A percentile compares a stretch with the other conserved stretches of the same genome.
Conservation (phyloP, 2,888 invertebrate species). For the Brachyopa scutellaris region DNA sequence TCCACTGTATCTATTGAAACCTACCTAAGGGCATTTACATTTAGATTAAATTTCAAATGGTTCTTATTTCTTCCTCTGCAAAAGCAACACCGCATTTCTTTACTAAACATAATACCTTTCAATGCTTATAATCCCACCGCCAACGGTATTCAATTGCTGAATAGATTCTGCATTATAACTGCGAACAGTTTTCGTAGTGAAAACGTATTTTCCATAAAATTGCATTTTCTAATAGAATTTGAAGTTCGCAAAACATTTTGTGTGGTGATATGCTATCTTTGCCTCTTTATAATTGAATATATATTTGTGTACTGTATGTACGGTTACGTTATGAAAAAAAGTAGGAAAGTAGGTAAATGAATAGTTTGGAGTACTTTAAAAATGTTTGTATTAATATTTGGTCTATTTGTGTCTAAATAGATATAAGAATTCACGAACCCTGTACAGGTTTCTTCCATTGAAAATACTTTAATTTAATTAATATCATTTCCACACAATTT, state of each 20-base stretch:
- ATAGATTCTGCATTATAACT: slow-evolving; percentile 34
- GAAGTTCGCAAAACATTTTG: slow-evolving; percentile 18
- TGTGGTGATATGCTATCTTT: background rate
- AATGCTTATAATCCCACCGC: slow-evolving; percentile 52
- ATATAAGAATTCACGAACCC: no score
- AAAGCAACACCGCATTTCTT: slow-evolving; percentile 29
- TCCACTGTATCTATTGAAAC: no score
- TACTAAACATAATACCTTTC: slow-evolving; percentile 27
- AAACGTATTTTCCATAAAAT: slow-evolving; percentile 53
- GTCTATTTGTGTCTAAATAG: no score
- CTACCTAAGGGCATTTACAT: slow-evolving; percentile 41
- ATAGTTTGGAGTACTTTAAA: no score
- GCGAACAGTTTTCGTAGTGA: slow-evolving; percentile 42
- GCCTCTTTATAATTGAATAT: background rate
- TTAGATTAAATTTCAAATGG: slow-evolving; percentile 61
- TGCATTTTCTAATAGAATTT: slow-evolving; percentile 38
- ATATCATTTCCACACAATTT: no score
- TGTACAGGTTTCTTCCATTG: no score
- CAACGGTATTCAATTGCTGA: slow-evolving; percentile 53
- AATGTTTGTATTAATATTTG: no score
- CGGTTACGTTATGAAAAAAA: background rate
- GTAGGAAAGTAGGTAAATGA: no score
- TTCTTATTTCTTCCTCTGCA: slow-evolving; percentile 22
- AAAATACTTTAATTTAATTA: no score
- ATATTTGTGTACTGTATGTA: no score